These are phyloP conservation scores for Aurelia aurita DNA, from an alignment of 30 jellyfish, hydroid and myxozoan genomes.

Conservation along the genomic window DNA sequence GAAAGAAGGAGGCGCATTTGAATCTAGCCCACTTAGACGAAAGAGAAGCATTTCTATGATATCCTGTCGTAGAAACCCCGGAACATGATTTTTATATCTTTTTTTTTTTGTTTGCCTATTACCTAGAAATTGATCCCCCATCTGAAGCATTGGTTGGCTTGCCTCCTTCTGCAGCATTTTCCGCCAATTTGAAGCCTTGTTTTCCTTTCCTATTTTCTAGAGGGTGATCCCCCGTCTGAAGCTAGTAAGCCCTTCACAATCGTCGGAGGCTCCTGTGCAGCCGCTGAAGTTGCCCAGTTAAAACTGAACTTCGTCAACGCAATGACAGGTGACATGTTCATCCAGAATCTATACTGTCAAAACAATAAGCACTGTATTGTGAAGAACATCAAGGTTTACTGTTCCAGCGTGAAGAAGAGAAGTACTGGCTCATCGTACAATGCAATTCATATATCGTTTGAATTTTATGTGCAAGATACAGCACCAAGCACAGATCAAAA, in stretches of 20 bases:
- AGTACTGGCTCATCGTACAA: conserved; percentile 66
- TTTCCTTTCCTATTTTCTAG: conserved; percentile 20
- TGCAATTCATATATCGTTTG: conserved; percentile 62
- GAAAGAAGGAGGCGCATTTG: no score
- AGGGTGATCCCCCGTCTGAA: conserved; percentile 76
- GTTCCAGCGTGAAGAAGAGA: conserved; percentile 75
- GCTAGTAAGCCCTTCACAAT: conserved; percentile 72
- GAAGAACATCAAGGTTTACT: conserved; percentile 66
- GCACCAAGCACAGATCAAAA: conserved; percentile 62
- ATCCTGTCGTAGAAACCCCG: no score
- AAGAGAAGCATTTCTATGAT: no score
- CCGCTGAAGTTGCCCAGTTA: conserved; percentile 43
- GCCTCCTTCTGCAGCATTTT: no score
- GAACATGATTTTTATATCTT: no score
- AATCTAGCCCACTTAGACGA: no score
- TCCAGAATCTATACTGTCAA: conserved; percentile 55
- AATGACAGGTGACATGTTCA: conserved; percentile 61
- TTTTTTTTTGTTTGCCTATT: neutral
- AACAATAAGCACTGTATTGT: conserved; percentile 67
- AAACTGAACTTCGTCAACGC: conserved; percentile 70
- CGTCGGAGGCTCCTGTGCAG: conserved; percentile 82
- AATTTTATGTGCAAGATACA: conserved; percentile 52
- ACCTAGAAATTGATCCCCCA: no score
- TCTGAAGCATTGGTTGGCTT: no score
- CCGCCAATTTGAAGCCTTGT: neutral